Percentiles rank a stretch among this genome's conserved stretches.
These are phyloP conservation scores for Apocrypta bakeri DNA, from an alignment of 1,140 invertebrate genomes.

Conservation along the genomic window DNA sequence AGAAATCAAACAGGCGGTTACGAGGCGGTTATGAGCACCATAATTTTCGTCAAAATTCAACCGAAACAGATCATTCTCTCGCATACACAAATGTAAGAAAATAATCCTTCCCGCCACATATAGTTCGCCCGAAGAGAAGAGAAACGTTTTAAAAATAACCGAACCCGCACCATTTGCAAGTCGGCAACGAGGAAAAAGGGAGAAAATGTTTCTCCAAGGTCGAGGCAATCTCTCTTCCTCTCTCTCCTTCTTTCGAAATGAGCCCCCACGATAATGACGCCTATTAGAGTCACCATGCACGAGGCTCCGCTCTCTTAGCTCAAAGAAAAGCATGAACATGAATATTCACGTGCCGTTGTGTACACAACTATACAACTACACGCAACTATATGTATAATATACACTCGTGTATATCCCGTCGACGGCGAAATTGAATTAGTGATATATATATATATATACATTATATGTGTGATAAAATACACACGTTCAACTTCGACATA, in stretches of 20 bases:
- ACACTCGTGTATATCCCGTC: background rate
- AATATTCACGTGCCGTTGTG: conserved; percentile 28
- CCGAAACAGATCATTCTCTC: background rate
- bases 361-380: background rate
- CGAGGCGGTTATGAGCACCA: no score
- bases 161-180: conserved; percentile 19
- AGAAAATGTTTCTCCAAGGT: conserved; percentile 6
- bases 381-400: background rate
- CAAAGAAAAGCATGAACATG: background rate
- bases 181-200: conserved; percentile 11
- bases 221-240: background rate
- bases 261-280: conserved; percentile 33
- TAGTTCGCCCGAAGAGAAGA: background rate
- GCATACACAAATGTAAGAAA: background rate
- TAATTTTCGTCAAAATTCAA: no score
- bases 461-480: no score
- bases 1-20: no score
- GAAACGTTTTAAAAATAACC: conserved; percentile 33
- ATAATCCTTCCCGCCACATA: background rate
- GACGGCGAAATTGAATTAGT: conserved; percentile 52
- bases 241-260: conserved; percentile 11
- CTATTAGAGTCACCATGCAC: conserved; percentile 40
- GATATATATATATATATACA: conserved; percentile 46
- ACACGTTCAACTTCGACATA: background rate
- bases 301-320: conserved; percentile 38